Conservation (phyloP, 2,797 vertebrate species). For the Loriculus beryllinus region DNA sequence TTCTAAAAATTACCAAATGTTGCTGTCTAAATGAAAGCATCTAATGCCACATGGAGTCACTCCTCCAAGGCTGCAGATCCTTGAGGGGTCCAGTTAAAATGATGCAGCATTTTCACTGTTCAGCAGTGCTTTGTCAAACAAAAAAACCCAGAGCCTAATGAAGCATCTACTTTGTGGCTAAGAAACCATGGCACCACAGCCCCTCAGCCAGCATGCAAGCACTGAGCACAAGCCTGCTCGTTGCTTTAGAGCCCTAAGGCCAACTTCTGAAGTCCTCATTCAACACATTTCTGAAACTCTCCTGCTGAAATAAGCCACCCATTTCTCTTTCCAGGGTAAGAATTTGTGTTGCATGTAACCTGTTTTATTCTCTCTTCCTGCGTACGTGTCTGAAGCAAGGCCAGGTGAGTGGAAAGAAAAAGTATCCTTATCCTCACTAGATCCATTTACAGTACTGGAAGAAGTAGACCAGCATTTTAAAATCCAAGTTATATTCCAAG, state of each 20-base stretch:
- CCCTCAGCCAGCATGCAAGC: rapidly evolving
- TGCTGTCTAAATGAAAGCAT: not conserved
- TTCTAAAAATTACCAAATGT: not conserved
- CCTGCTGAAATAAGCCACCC: not conserved
- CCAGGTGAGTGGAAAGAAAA: not conserved
- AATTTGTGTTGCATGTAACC: not conserved
- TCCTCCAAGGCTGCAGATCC: not conserved
- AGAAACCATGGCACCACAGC: not conserved
- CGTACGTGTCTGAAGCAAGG: not conserved
- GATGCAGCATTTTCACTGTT: not conserved
- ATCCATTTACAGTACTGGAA: not conserved
- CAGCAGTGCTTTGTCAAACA: not conserved
- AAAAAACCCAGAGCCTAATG: not conserved
- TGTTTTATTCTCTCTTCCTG: not conserved
- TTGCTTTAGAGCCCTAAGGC: not conserved
- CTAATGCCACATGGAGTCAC: not conserved
- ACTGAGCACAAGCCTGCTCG: not conserved
- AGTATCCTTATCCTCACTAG: not conserved
- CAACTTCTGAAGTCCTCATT: not conserved
- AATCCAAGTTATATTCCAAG: not conserved
- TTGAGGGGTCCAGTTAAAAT: not conserved
- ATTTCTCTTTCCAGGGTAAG: not conserved
- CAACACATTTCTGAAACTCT: not conserved
- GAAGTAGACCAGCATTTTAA: not conserved
- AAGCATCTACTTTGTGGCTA: not conserved